Base-by-base conservation (phyloP, 2,888 invertebrate species). In the Rhingia campestris region DNA sequence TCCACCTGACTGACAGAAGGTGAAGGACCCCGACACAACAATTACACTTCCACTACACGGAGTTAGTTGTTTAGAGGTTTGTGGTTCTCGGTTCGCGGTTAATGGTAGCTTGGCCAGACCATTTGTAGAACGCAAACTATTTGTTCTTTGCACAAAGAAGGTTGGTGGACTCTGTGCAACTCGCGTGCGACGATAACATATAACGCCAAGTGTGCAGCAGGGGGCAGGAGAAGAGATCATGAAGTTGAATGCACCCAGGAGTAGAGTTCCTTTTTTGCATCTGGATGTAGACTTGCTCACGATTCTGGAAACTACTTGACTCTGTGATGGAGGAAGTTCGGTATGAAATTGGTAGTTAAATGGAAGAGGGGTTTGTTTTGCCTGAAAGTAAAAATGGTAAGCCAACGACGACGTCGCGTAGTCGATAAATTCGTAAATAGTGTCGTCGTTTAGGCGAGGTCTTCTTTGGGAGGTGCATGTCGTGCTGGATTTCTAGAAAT, bases 1-100 rank as follows among this genome's bases (percentile, higher is more conserved):
- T 80, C 54, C 84, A 84, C 84, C 84, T 84, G 84, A 84, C 84
- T 84, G 74, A 75, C 64, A 74, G 70, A 84, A 84, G 84, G 84
- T 84, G 64, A 84, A 84, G 84, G 84, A 84, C 80, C 84, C 80
- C 70, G 58, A 70, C 67, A 75, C 77, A 72, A 63, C 63, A 63
- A 77, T 77, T 77, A 77, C 32, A 41, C 53, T 76, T 59, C 59
- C 43, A 77, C 66, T 72, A 51, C 81, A 53, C 51, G 35, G 37
- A 67, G 67, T 64, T 70, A 51, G 81, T 22, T 79, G 47, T 64
- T 53, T 69, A 51, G 67, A 51, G 47, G 53, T 43, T 54, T 30
- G 7, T 39, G 22, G 53, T 43, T 66, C 32, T n/a, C 10, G 14
- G 47, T 63, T 80, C 56, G 53, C 47, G 33, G 81, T 72, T 76